Evolutionary conservation across 2,888 invertebrate species (phyloP).

Genomic region (Dryocosmus kuriphilus): DNA sequence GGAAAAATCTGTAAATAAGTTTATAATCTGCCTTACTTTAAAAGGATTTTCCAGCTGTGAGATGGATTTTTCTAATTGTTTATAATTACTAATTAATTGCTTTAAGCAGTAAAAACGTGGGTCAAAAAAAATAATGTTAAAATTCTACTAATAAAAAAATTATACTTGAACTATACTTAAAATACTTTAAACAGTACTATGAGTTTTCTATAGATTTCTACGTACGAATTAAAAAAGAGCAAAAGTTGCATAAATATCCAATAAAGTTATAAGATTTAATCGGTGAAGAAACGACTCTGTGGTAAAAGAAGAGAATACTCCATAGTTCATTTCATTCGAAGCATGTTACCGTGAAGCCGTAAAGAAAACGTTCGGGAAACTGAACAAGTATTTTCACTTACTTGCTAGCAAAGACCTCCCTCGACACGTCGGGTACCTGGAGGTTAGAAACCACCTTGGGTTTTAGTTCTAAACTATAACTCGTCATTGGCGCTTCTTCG

Average conservation of each 20-base stretch:
- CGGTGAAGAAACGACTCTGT: background rate
- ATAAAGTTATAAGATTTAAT: background rate
- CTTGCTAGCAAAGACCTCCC: background rate
- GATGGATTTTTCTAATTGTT: too few relatives aligned
- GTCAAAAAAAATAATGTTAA: too few relatives aligned
- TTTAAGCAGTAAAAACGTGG: too few relatives aligned
- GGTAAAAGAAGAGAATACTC: conserved; percentile 3
- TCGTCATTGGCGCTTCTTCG: background rate
- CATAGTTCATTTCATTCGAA: background rate
- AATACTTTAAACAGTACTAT: too few relatives aligned
- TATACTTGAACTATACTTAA: too few relatives aligned
- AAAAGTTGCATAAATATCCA: background rate
- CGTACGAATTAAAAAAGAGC: background rate
- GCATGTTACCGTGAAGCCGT: conserved; percentile 1
- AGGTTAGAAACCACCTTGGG: background rate
- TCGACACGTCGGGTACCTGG: background rate
- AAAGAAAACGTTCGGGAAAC: conserved; percentile 31
- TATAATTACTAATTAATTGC: too few relatives aligned
- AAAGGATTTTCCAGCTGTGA: too few relatives aligned
- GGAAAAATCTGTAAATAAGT: too few relatives aligned
- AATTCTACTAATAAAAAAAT: too few relatives aligned
- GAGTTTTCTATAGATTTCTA: too few relatives aligned
- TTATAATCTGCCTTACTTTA: too few relatives aligned
- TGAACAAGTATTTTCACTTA: conserved; percentile 37
- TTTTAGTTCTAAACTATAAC: background rate